Evolutionary conservation across 2,888 invertebrate species (phyloP).

Genomic region (Aphodius sticticus): DNA sequence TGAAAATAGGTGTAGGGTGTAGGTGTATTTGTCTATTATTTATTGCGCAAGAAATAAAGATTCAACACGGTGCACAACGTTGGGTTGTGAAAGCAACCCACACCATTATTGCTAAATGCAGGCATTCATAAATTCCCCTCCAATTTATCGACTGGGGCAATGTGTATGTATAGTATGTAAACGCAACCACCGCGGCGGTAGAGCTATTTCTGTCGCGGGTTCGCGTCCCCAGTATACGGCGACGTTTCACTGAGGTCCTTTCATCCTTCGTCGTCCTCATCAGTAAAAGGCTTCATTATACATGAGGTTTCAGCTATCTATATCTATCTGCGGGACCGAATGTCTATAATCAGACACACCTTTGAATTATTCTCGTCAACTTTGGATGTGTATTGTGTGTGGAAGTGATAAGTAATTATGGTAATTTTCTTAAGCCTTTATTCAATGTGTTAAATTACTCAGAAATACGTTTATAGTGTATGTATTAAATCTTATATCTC

Average conservation of each 20-base stretch:
- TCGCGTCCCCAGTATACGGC: background rate
- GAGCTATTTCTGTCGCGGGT: background rate
- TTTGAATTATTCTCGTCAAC: background rate
- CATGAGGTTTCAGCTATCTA: background rate
- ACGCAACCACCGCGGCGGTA: background rate
- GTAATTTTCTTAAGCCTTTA: background rate
- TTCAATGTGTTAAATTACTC: no score
- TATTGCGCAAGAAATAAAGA: no score
- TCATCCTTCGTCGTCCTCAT: background rate
- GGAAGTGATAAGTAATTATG: background rate
- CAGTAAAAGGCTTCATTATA: background rate
- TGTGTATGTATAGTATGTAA: background rate
- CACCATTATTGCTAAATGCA: no score
- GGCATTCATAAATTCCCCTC: background rate
- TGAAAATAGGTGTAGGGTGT: no score
- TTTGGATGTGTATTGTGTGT: background rate
- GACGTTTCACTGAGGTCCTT: background rate
- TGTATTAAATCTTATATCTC: no score
- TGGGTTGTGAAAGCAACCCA: no score
- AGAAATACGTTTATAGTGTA: no score
- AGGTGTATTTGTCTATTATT: no score
- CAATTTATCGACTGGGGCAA: background rate
- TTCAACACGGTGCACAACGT: no score
- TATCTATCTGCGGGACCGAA: background rate
- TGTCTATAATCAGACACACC: background rate